phyloP scores from a whole-genome alignment of 2,113 vertebrate species.

The Mirza zaza region DNA sequence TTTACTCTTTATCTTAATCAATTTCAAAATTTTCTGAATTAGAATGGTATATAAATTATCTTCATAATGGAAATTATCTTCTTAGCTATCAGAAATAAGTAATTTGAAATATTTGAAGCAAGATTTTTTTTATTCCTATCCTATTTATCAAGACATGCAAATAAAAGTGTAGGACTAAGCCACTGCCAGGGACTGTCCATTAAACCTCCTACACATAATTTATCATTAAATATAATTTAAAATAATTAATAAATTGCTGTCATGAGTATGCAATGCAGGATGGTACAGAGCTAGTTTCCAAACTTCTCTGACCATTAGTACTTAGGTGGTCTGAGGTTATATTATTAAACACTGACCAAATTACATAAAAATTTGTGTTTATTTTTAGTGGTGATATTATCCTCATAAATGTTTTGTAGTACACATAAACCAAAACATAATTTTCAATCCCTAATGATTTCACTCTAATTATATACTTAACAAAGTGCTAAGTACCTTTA shows the following conservation, averaged over 20 bases:
- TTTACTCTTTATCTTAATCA: background rate
- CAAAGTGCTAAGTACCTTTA: background rate
- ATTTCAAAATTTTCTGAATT: background rate
- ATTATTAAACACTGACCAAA: background rate
- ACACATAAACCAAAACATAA: background rate
- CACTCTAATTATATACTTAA: background rate
- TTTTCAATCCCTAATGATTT: background rate
- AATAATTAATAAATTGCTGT: background rate
- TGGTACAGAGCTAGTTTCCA: background rate
- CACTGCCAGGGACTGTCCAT: background rate
- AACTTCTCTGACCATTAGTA: background rate
- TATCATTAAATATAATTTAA: background rate
- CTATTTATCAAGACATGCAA: background rate
- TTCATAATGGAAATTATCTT: background rate
- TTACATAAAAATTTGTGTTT: background rate
- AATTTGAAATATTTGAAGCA: background rate
- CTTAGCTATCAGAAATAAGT: background rate
- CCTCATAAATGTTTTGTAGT: background rate
- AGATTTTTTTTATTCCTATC: background rate
- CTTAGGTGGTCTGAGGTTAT: background rate
- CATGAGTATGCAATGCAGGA: background rate
- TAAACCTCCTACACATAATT: background rate
- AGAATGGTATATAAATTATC: background rate
- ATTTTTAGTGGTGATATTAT: background rate
- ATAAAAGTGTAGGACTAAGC: background rate